Evolutionary conservation across 2,888 invertebrate species (phyloP).

Genomic region (Campoletis raptor): DNA sequence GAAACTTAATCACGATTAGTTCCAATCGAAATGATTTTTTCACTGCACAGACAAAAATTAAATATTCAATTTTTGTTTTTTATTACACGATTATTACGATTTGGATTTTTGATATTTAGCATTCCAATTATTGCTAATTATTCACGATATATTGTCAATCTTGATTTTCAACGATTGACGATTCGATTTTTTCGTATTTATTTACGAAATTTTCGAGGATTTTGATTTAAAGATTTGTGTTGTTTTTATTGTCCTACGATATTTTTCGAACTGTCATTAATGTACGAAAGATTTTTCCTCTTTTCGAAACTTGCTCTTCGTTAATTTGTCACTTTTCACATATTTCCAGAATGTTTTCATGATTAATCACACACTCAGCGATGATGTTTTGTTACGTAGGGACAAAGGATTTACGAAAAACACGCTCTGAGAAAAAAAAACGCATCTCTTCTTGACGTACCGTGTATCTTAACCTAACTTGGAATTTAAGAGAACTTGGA

Average conservation of each 20-base stretch:
- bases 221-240: not conserved
- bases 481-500: constrained; percentile 3
- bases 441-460: constrained; percentile 13
- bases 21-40: not conserved
- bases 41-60: not conserved
- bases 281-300: constrained; percentile 9
- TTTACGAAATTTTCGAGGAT: not conserved
- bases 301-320: constrained; percentile 17
- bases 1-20: not conserved
- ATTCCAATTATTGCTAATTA: not conserved
- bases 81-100: not conserved
- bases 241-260: not conserved
- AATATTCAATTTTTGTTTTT: not conserved
- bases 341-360: constrained; percentile 64
- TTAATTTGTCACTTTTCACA: constrained; percentile 28
- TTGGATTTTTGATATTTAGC: not conserved
- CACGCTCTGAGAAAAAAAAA: constrained; percentile 26
- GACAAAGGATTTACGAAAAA: constrained; percentile 59
- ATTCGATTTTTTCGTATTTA: not conserved
- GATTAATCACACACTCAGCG: constrained; percentile 48
- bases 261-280: not conserved
- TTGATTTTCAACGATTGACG: not conserved
- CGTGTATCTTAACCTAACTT: constrained; percentile 55
- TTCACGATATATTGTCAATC: not conserved
- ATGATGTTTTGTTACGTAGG: constrained; percentile 7